Evolutionary conservation across 2,113 vertebrate genomes (phyloP).

Genomic region (Anarrhichthys ocellatus): DNA sequence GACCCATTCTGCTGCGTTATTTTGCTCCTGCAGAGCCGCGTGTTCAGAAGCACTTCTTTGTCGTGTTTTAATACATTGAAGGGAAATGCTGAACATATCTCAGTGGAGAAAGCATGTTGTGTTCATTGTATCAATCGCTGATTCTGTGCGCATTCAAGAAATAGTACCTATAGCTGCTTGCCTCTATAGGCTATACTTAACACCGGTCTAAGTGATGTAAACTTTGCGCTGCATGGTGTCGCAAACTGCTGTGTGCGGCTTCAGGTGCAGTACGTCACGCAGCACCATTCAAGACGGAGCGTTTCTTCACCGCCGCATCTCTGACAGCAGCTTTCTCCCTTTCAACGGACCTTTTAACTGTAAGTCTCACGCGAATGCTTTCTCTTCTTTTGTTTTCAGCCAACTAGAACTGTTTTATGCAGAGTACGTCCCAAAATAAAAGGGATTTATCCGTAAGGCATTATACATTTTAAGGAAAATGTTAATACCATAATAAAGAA

Average conservation of each 20-base stretch:
- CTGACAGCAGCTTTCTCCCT: background rate
- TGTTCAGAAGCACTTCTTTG: background rate
- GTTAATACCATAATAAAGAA: background rate
- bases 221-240: background rate
- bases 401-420: background rate
- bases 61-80: background rate
- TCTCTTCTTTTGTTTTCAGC: background rate
- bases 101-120: background rate
- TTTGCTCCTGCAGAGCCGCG: background rate
- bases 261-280: background rate
- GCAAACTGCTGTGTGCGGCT: background rate
- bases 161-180: background rate
- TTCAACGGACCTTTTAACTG: background rate
- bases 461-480: background rate
- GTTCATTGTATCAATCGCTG: background rate
- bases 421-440: background rate
- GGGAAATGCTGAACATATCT: background rate
- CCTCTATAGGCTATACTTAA: background rate
- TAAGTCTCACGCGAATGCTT: slow-evolving; percentile 4
- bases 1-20: no score
- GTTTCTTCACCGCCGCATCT: background rate
- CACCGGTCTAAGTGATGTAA: background rate
- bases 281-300: background rate
- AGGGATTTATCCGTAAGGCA: background rate
- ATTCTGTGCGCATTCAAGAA: background rate